A percentile compares a stretch with the other conserved stretches of the same genome.
Evolutionary conservation across 2,888 invertebrate species (phyloP).

Genomic region (Dioctria linearis): DNA sequence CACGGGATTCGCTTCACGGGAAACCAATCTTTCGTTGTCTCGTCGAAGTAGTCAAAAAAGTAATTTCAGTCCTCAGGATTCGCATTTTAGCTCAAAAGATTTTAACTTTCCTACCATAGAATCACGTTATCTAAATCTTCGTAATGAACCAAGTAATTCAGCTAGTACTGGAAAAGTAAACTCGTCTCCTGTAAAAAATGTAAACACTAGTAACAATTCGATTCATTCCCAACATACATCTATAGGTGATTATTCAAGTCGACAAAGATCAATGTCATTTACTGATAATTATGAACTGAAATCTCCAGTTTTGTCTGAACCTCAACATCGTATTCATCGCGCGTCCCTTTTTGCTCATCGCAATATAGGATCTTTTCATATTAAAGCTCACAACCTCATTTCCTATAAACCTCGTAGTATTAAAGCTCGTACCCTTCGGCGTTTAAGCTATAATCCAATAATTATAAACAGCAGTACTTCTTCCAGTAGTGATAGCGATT

Average conservation of each 20-base stretch:
- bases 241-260: conserved; percentile 62
- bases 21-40: conserved; percentile 70
- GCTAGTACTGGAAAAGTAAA: conserved; percentile 42
- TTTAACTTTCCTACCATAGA: conserved; percentile 60
- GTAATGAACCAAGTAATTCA: conserved; percentile 60
- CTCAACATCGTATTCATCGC: conserved; percentile 61
- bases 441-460: conserved; percentile 75
- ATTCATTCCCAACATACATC: conserved; percentile 64
- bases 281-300: conserved; percentile 71
- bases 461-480: conserved; percentile 73
- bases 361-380: conserved; percentile 60
- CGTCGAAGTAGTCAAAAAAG: conserved; percentile 71
- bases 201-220: conserved; percentile 65
- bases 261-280: conserved; percentile 73
- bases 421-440: conserved; percentile 73
- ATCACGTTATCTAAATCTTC: conserved; percentile 62
- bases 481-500: conserved; percentile 72
- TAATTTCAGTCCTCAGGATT: conserved; percentile 70
- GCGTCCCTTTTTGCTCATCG: conserved; percentile 58
- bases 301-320: conserved; percentile 66
- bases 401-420: conserved; percentile 72
- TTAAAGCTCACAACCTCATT: conserved; percentile 59
- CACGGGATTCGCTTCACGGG: conserved; percentile 70
- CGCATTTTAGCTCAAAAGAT: conserved; percentile 62
- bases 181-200: conserved; percentile 66